phyloP scores from a whole-genome alignment of 64 coral and sea anemone species.

The Stichodactyla helianthus region DNA sequence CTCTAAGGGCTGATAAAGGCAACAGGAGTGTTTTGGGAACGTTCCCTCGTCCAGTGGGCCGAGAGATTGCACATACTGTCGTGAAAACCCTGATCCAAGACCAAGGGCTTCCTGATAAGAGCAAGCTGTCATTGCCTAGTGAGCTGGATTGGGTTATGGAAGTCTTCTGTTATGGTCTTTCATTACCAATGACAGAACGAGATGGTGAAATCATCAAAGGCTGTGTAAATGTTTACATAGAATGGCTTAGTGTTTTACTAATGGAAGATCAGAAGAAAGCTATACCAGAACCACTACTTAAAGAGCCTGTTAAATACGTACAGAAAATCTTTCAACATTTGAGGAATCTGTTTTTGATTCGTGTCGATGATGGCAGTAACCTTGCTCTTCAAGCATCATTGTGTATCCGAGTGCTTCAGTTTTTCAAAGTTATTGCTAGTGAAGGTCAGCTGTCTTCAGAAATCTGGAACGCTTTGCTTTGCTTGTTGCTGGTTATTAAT shows the following conservation, averaged over 20 bases:
- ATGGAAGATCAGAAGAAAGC: constrained; percentile 60
- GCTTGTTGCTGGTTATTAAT: constrained; percentile 75
- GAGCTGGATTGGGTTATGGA: constrained; percentile 97
- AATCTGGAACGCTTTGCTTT: constrained; percentile 83
- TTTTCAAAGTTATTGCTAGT: constrained; percentile 48
- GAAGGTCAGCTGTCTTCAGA: constrained; percentile 54
- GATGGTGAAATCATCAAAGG: constrained; percentile 92
- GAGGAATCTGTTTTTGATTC: constrained; percentile 74
- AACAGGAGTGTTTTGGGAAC: constrained; percentile 75
- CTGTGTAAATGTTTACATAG: constrained; percentile 86
- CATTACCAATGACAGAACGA: constrained; percentile 81
- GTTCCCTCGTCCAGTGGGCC: constrained; percentile 68
- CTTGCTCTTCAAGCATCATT: constrained; percentile 91
- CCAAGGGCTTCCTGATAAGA: constrained; percentile 33
- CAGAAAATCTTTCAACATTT: constrained; percentile 94
- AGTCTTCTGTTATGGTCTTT: constrained; percentile 84
- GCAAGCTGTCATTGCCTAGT: constrained; percentile 37
- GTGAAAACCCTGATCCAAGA: constrained; percentile 66
- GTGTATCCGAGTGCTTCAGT: constrained; percentile 85
- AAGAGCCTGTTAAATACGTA: constrained; percentile 73
- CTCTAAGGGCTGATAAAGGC: constrained; percentile 50
- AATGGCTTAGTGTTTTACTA: constrained; percentile 69
- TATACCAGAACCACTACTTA: constrained; percentile 68
- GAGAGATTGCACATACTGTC: constrained; percentile 71
- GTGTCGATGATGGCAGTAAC: constrained; percentile 54